Percentiles rank a stretch among this genome's conserved stretches.
Evolutionary conservation across 2,888 invertebrate genomes (phyloP).

Genomic region (Scaptomyza parva): DNA sequence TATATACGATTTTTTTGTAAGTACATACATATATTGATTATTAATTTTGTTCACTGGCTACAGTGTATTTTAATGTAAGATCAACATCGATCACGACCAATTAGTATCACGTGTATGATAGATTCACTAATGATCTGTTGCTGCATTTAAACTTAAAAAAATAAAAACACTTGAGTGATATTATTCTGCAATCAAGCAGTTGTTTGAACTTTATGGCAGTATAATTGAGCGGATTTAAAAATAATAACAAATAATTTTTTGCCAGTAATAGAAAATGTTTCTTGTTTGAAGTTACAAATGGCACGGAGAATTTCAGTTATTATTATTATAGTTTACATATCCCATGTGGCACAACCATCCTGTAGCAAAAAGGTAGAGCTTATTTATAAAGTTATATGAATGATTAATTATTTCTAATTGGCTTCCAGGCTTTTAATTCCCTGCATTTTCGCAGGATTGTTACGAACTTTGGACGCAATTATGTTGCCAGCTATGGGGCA

Average conservation of each 20-base stretch:
- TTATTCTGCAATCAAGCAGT: background rate
- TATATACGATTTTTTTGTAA: too few relatives aligned
- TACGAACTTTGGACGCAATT: constrained; percentile 32
- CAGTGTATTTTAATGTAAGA: background rate
- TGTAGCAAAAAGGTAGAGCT: constrained; percentile 6
- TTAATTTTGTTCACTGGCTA: background rate
- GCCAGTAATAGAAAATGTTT: background rate
- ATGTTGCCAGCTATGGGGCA: constrained; percentile 36
- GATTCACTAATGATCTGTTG: constrained; percentile 2
- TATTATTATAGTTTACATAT: background rate
- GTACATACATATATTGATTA: too few relatives aligned
- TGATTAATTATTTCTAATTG: too few relatives aligned
- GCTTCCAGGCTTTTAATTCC: constrained; percentile 28
- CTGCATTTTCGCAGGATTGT: constrained; percentile 38
- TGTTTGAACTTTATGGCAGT: background rate
- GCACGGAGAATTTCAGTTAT: background rate
- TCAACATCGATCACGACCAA: background rate
- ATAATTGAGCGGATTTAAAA: background rate
- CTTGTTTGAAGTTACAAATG: background rate
- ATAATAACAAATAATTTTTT: background rate
- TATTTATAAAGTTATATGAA: too few relatives aligned
- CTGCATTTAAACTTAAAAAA: background rate
- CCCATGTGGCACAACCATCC: background rate
- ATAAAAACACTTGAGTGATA: background rate
- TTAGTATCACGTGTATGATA: background rate